Percentiles rank a stretch among this genome's conserved stretches.
These are phyloP conservation scores for Oscheius myriophilus DNA, from an alignment of 2,888 invertebrate species.

Conservation along the genomic window DNA sequence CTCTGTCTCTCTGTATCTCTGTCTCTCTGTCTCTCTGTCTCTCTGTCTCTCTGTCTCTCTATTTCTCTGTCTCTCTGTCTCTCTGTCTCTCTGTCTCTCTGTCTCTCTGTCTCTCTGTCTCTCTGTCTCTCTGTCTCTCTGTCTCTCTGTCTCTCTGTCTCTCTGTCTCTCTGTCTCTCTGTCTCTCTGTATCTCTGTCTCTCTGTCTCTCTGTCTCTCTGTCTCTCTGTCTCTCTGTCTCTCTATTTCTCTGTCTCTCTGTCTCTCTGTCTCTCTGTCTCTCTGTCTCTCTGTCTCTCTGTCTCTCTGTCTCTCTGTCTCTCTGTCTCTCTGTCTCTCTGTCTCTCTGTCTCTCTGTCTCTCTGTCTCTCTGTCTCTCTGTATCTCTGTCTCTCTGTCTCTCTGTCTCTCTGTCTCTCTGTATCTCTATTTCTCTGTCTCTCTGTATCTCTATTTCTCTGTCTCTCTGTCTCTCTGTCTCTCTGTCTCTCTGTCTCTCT, in stretches of 20 bases:
- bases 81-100: slow-evolving; percentile 1
- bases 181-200: neutral
- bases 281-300: too few relatives aligned
- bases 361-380: slow-evolving; percentile 5
- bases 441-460: neutral
- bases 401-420: too few relatives aligned
- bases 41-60: neutral
- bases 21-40: too few relatives aligned
- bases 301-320: neutral
- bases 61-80: neutral
- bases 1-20: neutral
- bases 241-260: slow-evolving; percentile 2
- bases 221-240: neutral
- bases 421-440: neutral
- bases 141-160: too few relatives aligned
- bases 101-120: slow-evolving; percentile 2
- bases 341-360: neutral
- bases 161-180: neutral
- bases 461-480: neutral
- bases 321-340: slow-evolving; percentile 5
- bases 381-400: neutral
- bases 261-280: neutral
- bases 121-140: slow-evolving; percentile 2
- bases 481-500: slow-evolving; percentile 5
- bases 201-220: slow-evolving; percentile 5